phyloP scores from a whole-genome alignment of 1,140 invertebrate genomes.

The Stegodyphus mimosarum region DNA sequence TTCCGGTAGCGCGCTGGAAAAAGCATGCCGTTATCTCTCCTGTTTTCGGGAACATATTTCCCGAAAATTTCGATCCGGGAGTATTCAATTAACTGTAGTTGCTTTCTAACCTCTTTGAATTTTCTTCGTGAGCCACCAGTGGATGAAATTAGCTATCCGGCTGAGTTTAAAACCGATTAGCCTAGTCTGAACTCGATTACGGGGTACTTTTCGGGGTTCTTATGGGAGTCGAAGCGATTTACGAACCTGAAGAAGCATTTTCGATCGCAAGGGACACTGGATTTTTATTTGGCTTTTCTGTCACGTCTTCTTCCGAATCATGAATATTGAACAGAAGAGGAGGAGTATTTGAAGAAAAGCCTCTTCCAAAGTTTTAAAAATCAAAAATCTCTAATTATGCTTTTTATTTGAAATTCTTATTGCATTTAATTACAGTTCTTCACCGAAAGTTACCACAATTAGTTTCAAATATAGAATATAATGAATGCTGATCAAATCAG shows the following conservation, averaged over 20 bases:
- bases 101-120: conserved; percentile 59
- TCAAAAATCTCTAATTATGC: conserved; percentile 51
- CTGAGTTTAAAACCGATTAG: conserved; percentile 57
- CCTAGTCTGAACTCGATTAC: conserved; percentile 50
- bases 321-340: conserved; percentile 47
- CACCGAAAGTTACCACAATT: not conserved
- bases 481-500: too few relatives aligned
- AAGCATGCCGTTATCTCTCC: conserved; percentile 50
- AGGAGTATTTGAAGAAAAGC: conserved; percentile 29
- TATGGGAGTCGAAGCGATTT: conserved; percentile 36
- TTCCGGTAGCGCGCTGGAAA: conserved; percentile 47
- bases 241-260: conserved; percentile 39
- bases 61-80: conserved; percentile 49
- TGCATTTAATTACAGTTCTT: conserved; percentile 33
- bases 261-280: conserved; percentile 33
- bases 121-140: conserved; percentile 52
- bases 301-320: conserved; percentile 40
- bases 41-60: conserved; percentile 56
- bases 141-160: conserved; percentile 59
- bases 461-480: too few relatives aligned
- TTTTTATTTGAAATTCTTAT: conserved; percentile 19
- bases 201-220: conserved; percentile 41
- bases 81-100: conserved; percentile 59
- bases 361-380: conserved; percentile 7
- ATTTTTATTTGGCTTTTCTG: conserved; percentile 38